These are phyloP conservation scores for Apocheima hispidaria DNA, from an alignment of 2,888 invertebrate species.

Conservation along the genomic window DNA sequence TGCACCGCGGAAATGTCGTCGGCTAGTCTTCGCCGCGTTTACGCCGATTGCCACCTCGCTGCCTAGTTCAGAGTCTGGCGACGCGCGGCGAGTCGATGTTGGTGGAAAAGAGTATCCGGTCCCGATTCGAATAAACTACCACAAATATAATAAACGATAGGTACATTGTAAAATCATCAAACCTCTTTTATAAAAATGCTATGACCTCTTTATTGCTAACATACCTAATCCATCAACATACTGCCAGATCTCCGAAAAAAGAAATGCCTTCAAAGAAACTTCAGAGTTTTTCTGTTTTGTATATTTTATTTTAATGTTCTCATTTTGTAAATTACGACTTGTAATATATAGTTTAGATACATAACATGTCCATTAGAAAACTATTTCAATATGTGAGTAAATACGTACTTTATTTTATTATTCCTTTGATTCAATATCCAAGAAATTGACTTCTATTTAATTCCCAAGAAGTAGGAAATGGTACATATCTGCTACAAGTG, in stretches of 20 bases:
- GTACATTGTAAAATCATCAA: no score
- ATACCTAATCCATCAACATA: neutral
- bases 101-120: no score
- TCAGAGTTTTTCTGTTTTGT: slow-evolving; percentile 14
- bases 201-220: no score
- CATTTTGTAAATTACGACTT: slow-evolving; percentile 16
- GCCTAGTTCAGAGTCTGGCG: no score
- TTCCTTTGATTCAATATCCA: neutral
- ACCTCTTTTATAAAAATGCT: neutral
- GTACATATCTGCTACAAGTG: no score
- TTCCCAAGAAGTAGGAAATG: neutral
- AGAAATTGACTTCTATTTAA: neutral
- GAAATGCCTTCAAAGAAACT: slow-evolving; percentile 5
- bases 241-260: neutral
- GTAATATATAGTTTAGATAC: slow-evolving; percentile 13
- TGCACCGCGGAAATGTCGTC: no score
- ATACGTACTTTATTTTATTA: neutral
- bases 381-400: slow-evolving; percentile 60
- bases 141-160: no score
- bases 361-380: slow-evolving; percentile 64
- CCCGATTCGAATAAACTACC: no score
- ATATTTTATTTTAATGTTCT: slow-evolving; percentile 35
- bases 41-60: no score
- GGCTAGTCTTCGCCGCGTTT: no score
- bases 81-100: no score